These are phyloP conservation scores for Seriola rivoliana DNA, from an alignment of 2,113 vertebrate genomes.

Conservation along the genomic window DNA sequence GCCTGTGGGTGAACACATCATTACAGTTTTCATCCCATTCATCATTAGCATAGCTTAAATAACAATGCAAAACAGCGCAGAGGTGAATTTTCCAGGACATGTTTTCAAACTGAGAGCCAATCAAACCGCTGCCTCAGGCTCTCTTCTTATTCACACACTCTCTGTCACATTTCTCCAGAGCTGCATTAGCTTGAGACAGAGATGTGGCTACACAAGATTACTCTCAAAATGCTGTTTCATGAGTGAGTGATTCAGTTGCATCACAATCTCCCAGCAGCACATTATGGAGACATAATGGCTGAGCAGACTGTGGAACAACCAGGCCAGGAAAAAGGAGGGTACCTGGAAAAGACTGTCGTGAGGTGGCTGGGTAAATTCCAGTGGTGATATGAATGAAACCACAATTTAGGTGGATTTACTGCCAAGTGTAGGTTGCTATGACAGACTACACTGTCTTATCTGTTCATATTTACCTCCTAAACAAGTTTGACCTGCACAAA, in stretches of 20 bases:
- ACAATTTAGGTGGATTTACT: background rate
- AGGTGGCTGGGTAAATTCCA: background rate
- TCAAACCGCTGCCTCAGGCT: slow-evolving; percentile 52
- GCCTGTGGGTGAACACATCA: slow-evolving; percentile 38
- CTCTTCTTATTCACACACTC: slow-evolving; percentile 14
- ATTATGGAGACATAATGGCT: slow-evolving; percentile 44
- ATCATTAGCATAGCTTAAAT: slow-evolving; percentile 56
- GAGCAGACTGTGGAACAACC: slow-evolving; percentile 12
- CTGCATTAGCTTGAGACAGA: slow-evolving; percentile 18
- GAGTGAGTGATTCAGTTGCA: slow-evolving; percentile 55
- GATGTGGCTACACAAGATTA: slow-evolving; percentile 49
- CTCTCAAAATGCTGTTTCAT: slow-evolving; percentile 62
- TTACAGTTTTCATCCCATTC: slow-evolving; percentile 37
- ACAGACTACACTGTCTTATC: background rate
- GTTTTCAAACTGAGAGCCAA: slow-evolving; percentile 59
- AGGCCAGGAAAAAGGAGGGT: background rate
- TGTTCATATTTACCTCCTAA: background rate
- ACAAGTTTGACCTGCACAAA: slow-evolving; percentile 1
- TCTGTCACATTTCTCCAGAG: slow-evolving; percentile 30
- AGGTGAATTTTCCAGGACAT: slow-evolving; percentile 19
- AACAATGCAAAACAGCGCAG: slow-evolving; percentile 42
- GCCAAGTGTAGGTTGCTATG: background rate
- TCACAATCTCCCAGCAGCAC: slow-evolving; percentile 51
- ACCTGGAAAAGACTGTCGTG: slow-evolving; percentile 11
- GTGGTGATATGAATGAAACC: background rate